A percentile compares a stretch with the other conserved stretches of the same genome.
phyloP scores from a whole-genome alignment of 2,113 vertebrate species.

The Natator depressus region DNA sequence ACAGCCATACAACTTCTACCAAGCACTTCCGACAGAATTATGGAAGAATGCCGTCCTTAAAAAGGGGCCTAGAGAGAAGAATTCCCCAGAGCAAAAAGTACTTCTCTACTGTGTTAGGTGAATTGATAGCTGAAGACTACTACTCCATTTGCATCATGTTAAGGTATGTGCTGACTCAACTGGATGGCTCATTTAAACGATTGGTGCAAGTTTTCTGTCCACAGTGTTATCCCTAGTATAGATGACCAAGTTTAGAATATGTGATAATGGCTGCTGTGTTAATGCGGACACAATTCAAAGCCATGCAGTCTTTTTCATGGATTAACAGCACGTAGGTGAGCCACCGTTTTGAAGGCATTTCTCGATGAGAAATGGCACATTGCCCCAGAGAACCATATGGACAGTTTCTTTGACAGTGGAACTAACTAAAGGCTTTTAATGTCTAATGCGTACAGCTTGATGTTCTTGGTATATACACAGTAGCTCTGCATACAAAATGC shows the following conservation, averaged over 20 bases:
- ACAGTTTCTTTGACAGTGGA: neutral
- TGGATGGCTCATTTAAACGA: neutral
- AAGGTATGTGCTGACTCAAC: neutral
- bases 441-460: neutral
- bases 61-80: slow-evolving; percentile 10
- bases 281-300: fast-evolving
- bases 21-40: slow-evolving; percentile 22
- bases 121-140: neutral
- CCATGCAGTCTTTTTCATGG: fast-evolving
- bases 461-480: neutral
- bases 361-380: neutral
- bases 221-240: neutral
- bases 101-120: slow-evolving; percentile 43
- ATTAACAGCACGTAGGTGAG: neutral
- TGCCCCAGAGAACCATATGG: neutral
- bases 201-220: slow-evolving; percentile 17
- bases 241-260: neutral
- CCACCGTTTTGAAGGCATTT: neutral
- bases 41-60: slow-evolving; percentile 14
- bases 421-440: neutral
- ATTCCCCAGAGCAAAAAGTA: neutral
- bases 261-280: neutral
- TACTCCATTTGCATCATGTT: neutral
- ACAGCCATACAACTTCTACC: slow-evolving; percentile 32
- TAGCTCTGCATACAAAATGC: neutral